A percentile compares a stretch with the other conserved stretches of the same genome.
Conservation (phyloP, 2,797 vertebrate species). For the Crenuchus spilurus region DNA sequence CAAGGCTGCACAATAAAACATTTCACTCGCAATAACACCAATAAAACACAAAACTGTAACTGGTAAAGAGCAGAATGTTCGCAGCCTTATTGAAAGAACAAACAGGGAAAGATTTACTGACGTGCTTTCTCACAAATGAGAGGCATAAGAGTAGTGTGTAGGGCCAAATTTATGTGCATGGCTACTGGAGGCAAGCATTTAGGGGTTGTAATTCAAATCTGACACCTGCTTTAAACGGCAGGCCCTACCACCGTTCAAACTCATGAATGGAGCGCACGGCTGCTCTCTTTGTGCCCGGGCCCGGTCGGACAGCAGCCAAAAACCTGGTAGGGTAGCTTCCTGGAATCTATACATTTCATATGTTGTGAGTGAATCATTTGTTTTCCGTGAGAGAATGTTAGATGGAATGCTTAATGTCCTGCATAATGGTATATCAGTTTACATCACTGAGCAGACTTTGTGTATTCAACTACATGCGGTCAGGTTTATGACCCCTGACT, state of each 20-base stretch:
- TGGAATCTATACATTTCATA: slow-evolving; percentile 67
- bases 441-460: slow-evolving; percentile 66
- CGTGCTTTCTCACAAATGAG: slow-evolving; percentile 60
- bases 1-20: slow-evolving; percentile 70
- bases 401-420: slow-evolving; percentile 67
- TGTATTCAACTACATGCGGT: slow-evolving; percentile 9
- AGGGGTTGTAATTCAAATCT: slow-evolving; percentile 65
- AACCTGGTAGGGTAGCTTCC: slow-evolving; percentile 70
- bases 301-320: slow-evolving; percentile 32
- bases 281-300: slow-evolving; percentile 31
- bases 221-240: slow-evolving; percentile 50
- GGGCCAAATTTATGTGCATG: slow-evolving; percentile 62
- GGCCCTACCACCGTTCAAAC: slow-evolving; percentile 43
- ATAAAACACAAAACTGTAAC: slow-evolving; percentile 55
- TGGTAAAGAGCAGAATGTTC: slow-evolving; percentile 55
- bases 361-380: slow-evolving; percentile 74
- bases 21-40: slow-evolving; percentile 60
- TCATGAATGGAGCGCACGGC: slow-evolving; percentile 25
- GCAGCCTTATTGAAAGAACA: slow-evolving; percentile 67
- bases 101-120: slow-evolving; percentile 67
- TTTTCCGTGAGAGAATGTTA: slow-evolving; percentile 71
- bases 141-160: slow-evolving; percentile 49
- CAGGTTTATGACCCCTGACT: slow-evolving; percentile 56
- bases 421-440: slow-evolving; percentile 73
- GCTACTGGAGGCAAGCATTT: slow-evolving; percentile 66